phyloP scores from a whole-genome alignment of 2,888 invertebrate genomes.

The Zygothrica quintamaculata region DNA sequence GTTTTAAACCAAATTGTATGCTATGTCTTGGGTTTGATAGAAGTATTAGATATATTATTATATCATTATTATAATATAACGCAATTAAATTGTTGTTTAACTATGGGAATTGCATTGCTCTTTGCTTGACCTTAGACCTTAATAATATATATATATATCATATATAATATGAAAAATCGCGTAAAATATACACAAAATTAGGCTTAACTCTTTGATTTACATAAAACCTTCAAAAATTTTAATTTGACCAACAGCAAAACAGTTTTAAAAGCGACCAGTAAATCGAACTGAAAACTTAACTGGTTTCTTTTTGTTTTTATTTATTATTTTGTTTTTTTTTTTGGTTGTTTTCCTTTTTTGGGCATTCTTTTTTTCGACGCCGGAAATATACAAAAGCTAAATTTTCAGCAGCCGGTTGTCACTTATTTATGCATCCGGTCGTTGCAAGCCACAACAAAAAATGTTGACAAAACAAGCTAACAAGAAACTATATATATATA shows the following conservation, averaged over 20 bases:
- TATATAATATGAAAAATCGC: neutral
- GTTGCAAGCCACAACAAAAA: conserved; percentile 38
- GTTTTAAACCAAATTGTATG: too few relatives aligned
- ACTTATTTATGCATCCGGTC: conserved; percentile 79
- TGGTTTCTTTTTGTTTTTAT: conserved; percentile 15
- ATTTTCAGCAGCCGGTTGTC: conserved; percentile 62
- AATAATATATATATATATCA: too few relatives aligned
- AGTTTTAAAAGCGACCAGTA: conserved; percentile 31
- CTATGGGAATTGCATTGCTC: too few relatives aligned
- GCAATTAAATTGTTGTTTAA: too few relatives aligned
- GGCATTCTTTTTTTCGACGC: conserved; percentile 38
- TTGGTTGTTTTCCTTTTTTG: too few relatives aligned
- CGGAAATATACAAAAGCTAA: conserved; percentile 61
- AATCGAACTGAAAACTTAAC: conserved; percentile 48
- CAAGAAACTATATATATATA: conserved; percentile 14
- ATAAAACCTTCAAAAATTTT: conserved; percentile 50
- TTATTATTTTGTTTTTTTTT: conserved; percentile 11
- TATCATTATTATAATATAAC: too few relatives aligned
- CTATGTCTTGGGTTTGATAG: too few relatives aligned
- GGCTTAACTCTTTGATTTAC: conserved; percentile 47
- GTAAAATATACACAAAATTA: conserved; percentile 48
- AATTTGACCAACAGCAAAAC: conserved; percentile 25
- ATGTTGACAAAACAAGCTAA: conserved; percentile 15
- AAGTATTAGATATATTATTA: too few relatives aligned
- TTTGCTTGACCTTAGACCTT: conserved; percentile 25